Evolutionary conservation across 1,140 invertebrate species (phyloP), one percentile per base, ranked within the genome.

Genomic region (Homalodisca vitripennis): DNA sequence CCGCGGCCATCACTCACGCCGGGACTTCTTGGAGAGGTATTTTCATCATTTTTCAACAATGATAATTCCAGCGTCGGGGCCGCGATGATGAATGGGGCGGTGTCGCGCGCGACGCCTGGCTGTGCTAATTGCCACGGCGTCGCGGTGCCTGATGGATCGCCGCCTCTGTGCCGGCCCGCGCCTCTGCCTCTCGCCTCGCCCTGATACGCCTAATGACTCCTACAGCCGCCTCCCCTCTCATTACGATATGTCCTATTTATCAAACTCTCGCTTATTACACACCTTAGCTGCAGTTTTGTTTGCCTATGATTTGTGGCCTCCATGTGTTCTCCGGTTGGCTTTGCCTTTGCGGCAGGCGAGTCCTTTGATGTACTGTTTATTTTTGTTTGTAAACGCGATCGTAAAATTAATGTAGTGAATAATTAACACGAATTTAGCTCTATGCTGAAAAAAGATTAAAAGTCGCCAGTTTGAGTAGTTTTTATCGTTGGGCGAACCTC

Each of bases 51-150:
- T 20, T 66, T 66, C 47, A 66, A 67, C 41, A 48, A 67, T 48
- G 51, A 67, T 67, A 67, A 65, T 67, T 67, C 46, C 20, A 2
- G 2, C 41, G 32, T 29, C 3, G n/a, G n/a, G n/a, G n/a, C n/a
- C n/a, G n/a, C n/a, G n/a, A n/a, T 20, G 34, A 46, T 24, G 3
- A 29, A 66, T 46, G 34, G n/a, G 41, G 20, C 64, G 13, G 65
- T 31, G 34, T 22, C 65, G 12, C 13, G 22, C 20, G 65, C 65
- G 34, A 6, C 65, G 41, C 20, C 34, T 41, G 20, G 24, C 2
- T 29, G 29, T 41, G 63, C 65, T 67, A 67, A 67, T 67, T 67
- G n/a, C n/a, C n/a, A n/a, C n/a, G 41, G 20, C 64, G 13, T 34
- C 46, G 34, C 6, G 34, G 12, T 3, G 22, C 20, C 34, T 46